Percentiles rank a stretch among this genome's conserved stretches.
These are phyloP conservation scores for Sebastes wilsoni DNA, from an alignment of 2,797 vertebrate genomes.

Conservation along the genomic window DNA sequence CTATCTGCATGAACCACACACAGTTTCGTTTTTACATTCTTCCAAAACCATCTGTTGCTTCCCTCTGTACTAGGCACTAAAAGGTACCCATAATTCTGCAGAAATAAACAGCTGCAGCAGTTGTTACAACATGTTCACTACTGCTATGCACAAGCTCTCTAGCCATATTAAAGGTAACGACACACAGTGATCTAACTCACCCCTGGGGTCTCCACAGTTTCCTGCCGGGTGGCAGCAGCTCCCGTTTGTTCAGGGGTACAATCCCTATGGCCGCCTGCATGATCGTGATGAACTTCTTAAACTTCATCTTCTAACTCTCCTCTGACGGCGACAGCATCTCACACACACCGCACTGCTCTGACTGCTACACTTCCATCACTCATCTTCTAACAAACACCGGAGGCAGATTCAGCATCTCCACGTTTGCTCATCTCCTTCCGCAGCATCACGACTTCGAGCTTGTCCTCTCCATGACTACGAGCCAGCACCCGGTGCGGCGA, in stretches of 20 bases:
- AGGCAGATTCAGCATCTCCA: background rate
- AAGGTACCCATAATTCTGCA: background rate
- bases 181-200: slow-evolving; percentile 83
- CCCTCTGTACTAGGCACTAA: background rate
- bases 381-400: slow-evolving; percentile 6
- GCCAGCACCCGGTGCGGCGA: background rate
- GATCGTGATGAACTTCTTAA: slow-evolving; percentile 96
- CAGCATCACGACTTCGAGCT: slow-evolving; percentile 5
- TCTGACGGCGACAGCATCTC: background rate
- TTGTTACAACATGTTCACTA: background rate
- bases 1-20: background rate
- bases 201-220: slow-evolving; percentile 91
- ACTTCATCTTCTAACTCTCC: slow-evolving; percentile 85
- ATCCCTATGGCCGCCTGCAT: slow-evolving; percentile 93
- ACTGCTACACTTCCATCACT: background rate
- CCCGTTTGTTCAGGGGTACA: slow-evolving; percentile 93
- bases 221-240: slow-evolving; percentile 90
- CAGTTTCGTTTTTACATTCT: background rate
- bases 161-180: background rate
- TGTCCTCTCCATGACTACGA: slow-evolving; percentile 27
- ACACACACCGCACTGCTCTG: background rate
- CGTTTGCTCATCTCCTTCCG: background rate
- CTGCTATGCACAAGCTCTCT: background rate
- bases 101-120: background rate
- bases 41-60: background rate